These are phyloP conservation scores for Gonocerus acuteangulatus DNA, from an alignment of 2,888 invertebrate species.

Conservation along the genomic window DNA sequence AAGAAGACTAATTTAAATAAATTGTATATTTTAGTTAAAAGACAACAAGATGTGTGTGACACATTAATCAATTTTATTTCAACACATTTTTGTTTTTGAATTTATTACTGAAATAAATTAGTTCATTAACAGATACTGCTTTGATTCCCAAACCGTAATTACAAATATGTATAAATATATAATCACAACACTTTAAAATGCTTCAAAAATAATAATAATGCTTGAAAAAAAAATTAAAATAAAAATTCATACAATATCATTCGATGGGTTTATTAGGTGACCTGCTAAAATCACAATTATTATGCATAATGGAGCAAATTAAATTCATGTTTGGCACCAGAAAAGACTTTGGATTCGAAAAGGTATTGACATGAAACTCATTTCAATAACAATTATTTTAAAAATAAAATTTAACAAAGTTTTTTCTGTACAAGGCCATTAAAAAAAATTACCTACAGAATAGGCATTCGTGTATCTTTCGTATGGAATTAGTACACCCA, in stretches of 20 bases:
- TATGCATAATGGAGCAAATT: constrained; percentile 4
- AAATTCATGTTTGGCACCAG: constrained; percentile 24
- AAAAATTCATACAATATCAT: no score
- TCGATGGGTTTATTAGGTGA: no score
- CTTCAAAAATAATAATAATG: constrained; percentile 1
- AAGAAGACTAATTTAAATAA: constrained; percentile 21
- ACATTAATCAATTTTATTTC: constrained; percentile 5
- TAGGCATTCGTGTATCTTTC: constrained; percentile 14
- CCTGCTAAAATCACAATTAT: constrained; percentile 21
- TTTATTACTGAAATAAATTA: constrained; percentile 13
- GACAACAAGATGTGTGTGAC: constrained; percentile 13
- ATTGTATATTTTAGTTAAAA: constrained; percentile 24
- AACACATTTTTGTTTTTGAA: constrained; percentile 5
- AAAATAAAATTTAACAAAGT: background rate
- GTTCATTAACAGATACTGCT: constrained; percentile 16
- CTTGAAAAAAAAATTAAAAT: background rate
- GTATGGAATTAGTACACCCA: background rate
- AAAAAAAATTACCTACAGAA: background rate
- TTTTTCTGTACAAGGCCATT: constrained; percentile 2
- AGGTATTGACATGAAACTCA: background rate
- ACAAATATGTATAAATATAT: background rate
- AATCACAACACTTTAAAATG: background rate
- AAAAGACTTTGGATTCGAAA: background rate
- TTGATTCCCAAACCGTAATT: constrained; percentile 24
- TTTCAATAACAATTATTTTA: background rate